Conservation (phyloP, 2,888 invertebrate genomes). For the Thumatha senex region DNA sequence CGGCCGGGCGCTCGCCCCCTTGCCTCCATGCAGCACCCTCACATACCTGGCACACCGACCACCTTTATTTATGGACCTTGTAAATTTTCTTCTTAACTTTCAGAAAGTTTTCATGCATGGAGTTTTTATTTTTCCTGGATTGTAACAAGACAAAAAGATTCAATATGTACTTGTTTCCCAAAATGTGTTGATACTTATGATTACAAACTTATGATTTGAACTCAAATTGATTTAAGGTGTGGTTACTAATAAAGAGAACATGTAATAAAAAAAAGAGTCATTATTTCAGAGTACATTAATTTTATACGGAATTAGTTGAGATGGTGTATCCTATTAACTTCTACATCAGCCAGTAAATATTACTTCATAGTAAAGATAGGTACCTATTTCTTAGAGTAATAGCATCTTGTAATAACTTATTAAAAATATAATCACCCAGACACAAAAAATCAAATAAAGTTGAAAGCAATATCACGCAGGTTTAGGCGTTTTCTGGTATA, state of each 20-base stretch:
- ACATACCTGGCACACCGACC: conserved; percentile 18
- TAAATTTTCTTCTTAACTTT: conserved; percentile 34
- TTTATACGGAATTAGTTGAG: too few species aligned
- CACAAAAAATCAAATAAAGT: conserved; percentile 38
- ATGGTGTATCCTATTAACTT: not conserved
- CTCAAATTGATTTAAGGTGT: too few species aligned
- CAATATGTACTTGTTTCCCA: too few species aligned
- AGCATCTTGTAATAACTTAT: conserved; percentile 7
- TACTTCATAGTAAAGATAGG: not conserved
- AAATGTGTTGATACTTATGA: too few species aligned
- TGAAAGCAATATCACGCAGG: conserved; percentile 46
- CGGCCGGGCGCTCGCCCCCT: conserved; percentile 56
- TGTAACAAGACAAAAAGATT: too few species aligned
- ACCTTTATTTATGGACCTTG: conserved; percentile 36
- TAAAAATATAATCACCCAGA: conserved; percentile 26
- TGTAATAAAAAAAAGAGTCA: too few species aligned
- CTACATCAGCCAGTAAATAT: not conserved
- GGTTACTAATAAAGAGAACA: not conserved
- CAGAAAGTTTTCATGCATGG: conserved; percentile 20
- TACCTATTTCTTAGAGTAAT: not conserved
- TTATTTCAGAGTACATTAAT: too few species aligned
- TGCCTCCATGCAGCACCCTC: conserved; percentile 20
- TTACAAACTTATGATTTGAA: too few species aligned
- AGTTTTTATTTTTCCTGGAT: not conserved
- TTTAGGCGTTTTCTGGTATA: conserved; percentile 52